Base-by-base conservation (phyloP, 2,113 vertebrate species). In the Pavo muticus region DNA sequence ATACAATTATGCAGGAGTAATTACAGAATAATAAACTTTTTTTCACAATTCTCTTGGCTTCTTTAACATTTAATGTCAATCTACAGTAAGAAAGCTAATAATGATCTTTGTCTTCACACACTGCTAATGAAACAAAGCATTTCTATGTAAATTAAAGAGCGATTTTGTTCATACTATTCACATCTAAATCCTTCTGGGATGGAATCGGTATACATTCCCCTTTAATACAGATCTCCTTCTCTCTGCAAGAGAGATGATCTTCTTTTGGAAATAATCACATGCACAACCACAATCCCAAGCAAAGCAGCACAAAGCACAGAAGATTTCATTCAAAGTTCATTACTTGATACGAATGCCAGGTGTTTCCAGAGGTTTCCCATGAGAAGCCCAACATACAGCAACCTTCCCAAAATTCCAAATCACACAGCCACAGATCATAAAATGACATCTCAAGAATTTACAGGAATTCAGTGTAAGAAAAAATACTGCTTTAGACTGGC, bases 51-150 rank as follows among this genome's bases (percentile, higher is more conserved):
- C 52, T 84, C 88, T 78, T 90, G 87, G 23, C 45, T 96, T 95
- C 79, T 79, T 85, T 96, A 91, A 88, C 72, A 90, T 84, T 83
- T 91, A 88, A 95, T 84, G 83, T 90, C 91, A 94, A 86, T 88
- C 92, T 92, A 72, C 88, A 95, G 27, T 72, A 95, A 91, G 11
- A 93, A 82, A 94, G 63, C 54, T 93, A 90, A 76, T 87, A 74
- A 94, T 27, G 50, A 88, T 81, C 85, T 93, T 90, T 86, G 61
- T 87, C 83, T 95, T 90, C 64, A 83, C 71, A 93, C 32, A 39
- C 32, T 89, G 61, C 92, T 82, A 82, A 37, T 83, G 93, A 96
- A 96, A 87, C 27, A 96, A 93, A 87, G 50, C 60, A 88, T 72
- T 87, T 94, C 61, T 44, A 91, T 69, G 80, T 72, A 94, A 93